Evolutionary conservation across 2,113 vertebrate species (phyloP).

Genomic region (Neodontobutis hainanensis): DNA sequence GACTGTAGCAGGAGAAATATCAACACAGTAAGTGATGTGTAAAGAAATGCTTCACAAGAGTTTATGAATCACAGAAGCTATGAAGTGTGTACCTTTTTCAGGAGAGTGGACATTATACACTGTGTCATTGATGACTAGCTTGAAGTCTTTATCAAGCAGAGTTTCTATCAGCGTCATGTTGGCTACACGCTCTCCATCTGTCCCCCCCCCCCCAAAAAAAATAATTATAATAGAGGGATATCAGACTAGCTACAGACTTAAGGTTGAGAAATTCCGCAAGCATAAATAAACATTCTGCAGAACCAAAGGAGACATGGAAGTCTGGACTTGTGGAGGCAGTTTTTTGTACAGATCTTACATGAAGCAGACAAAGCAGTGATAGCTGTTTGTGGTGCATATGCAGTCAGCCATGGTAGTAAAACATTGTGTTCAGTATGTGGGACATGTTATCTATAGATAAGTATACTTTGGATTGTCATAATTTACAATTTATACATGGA

Average conservation of each 20-base stretch:
- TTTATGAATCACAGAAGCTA: neutral
- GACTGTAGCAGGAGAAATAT: slow-evolving; percentile 59
- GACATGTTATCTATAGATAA: too few species aligned
- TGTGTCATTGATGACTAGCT: slow-evolving; percentile 83
- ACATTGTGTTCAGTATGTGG: too few species aligned
- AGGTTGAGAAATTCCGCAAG: too few species aligned
- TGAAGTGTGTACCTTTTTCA: slow-evolving; percentile 77
- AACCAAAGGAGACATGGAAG: too few species aligned
- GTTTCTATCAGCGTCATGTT: slow-evolving; percentile 80
- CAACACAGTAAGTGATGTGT: too few species aligned
- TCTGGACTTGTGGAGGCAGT: too few species aligned
- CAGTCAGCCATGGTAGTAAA: too few species aligned
- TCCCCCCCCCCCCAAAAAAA: too few species aligned
- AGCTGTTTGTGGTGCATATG: neutral
- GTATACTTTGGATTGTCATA: neutral
- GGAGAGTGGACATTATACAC: slow-evolving; percentile 78
- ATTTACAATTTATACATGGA: neutral
- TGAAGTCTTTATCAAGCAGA: slow-evolving; percentile 86
- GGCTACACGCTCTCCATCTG: slow-evolving; percentile 85
- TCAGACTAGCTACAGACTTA: neutral
- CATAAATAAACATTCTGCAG: too few species aligned
- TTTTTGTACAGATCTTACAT: neutral
- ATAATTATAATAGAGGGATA: neutral
- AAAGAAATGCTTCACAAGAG: too few species aligned
- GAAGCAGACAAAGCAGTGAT: neutral